Evolutionary conservation across 2,888 invertebrate genomes (phyloP).

Genomic region (Hydropsyche betteni): DNA sequence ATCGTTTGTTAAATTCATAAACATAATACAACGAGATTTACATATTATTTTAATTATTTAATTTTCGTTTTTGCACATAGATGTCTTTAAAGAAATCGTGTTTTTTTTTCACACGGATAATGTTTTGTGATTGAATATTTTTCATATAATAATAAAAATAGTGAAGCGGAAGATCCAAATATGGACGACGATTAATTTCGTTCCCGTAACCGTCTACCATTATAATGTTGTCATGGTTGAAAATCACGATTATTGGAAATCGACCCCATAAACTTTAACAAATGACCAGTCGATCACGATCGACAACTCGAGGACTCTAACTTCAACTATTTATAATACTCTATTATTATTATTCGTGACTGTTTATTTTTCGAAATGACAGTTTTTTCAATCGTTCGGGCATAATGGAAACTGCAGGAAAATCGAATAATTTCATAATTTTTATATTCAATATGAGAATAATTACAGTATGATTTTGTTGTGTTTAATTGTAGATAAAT

Average conservation of each 20-base stretch:
- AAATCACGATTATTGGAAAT: slow-evolving; percentile 29
- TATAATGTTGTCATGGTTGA: slow-evolving; percentile 24
- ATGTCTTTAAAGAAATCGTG: neutral
- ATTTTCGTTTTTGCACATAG: neutral
- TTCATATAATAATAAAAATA: no score
- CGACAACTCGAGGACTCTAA: slow-evolving; percentile 29
- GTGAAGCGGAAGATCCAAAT: no score
- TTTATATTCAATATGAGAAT: no score
- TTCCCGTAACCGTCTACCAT: slow-evolving; percentile 7
- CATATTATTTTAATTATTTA: neutral
- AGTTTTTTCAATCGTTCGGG: neutral
- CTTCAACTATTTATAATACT: slow-evolving; percentile 25
- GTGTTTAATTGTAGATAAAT: no score
- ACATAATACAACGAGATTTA: no score
- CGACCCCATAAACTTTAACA: slow-evolving; percentile 32
- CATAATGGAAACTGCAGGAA: neutral
- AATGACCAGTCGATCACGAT: slow-evolving; percentile 33
- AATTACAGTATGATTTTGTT: no score
- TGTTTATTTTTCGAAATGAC: slow-evolving; percentile 28
- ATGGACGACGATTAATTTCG: slow-evolving; percentile 1
- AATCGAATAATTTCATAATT: no score
- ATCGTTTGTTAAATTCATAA: no score
- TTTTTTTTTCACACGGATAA: no score
- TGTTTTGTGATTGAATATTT: no score
- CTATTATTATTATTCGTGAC: slow-evolving; percentile 33